Evolutionary conservation across 2,888 invertebrate genomes (phyloP), one percentile per base, ranked within the genome.

Genomic region (Cryptus armator): DNA sequence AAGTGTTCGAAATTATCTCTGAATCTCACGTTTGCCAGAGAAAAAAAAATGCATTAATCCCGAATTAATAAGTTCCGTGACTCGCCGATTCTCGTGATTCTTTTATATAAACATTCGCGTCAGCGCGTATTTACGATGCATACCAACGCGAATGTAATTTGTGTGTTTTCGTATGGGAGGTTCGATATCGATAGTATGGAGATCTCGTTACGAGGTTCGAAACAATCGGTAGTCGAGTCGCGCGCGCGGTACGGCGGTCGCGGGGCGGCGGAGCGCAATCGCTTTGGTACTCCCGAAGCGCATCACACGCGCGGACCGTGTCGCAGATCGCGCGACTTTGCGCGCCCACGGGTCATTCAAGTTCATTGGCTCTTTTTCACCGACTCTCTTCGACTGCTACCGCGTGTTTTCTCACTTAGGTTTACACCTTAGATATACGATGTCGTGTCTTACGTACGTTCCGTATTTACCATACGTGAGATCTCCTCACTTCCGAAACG

Each of bases 341-440:
- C 56, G 51, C 75, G 66, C 71, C 74, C 86, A 86, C 86, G 88
- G 91, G 91, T 91, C 90, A 91, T 88, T 90, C 89, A 91, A 91
- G 91, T 91, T 91, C 91, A 91, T 91, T 91, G 91, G 91, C 91
- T 91, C 90, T 90, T 91, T 90, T 90, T 89, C 89, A 86, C 87
- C 84, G 86, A 81, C 85, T 87, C 68, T 82, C 84, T 81, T 83
- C 71, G 85, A 75, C 72, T 81, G 32, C 75, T 66, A 19, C 37
- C 84, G 71, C 46, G 32, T 75, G 46, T 53, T 67, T 68, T 29
- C 32, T 29, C 59, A 29, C 32, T 62, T n/a, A 29, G 37, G 43
- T 43, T 12, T 16, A 70, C 46, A 48, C 48, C 19, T 75, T 66
- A 14, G 24, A 29, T 48, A 19, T 12, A 10, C 44, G 62, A 48